Evolutionary conservation across 2,113 vertebrate genomes (phyloP), one percentile per base, ranked within the genome.

Genomic region (Columba livia): DNA sequence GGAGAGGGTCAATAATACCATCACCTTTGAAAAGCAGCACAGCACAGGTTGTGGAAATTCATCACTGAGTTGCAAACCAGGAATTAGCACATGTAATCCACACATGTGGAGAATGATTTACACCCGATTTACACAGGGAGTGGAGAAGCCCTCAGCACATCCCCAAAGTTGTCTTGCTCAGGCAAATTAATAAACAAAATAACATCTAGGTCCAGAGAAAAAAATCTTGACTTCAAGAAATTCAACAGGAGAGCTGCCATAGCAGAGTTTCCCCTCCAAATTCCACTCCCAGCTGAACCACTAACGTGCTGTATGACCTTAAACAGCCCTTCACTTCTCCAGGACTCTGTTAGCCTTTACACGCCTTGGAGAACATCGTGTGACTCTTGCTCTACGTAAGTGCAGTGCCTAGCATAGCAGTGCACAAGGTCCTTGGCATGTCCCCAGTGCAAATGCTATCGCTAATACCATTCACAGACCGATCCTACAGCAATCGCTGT

Each of bases 361-460:
- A 54, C 0, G 6, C 58, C 66, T 79, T 53, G 36, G n/a, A n/a
- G 28, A 72, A 24, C 87, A 51, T 19, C 7, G 0, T 58, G 42
- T 77, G 85, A 73, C 85, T 82, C 87, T 19, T 70, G 36, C 18
- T 89, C 38, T 77, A 23, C 71, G 6, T 75, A 65, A 4, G 10
- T 91, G 79, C 88, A 84, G 38, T 66, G 82, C 85, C 56, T 56
- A 28, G 58, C 88, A 91, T 51, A 91, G 69, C 82, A 93, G 87
- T 31, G 67, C 42, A 65, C 42, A 71, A 74, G 82, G 32, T 58
- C 38, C 51, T 74, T 83, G 82, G 90, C 87, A 66, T 38, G 66
- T 73, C 17, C 58, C 32, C 0, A 0, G 56, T 14, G 87, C 69
- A 65, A 72, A 79, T 65, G 48, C n/a, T 36, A 15, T 50, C 11